Base-by-base conservation (phyloP, 2,888 invertebrate genomes). In the Philopedon plagiatum region DNA sequence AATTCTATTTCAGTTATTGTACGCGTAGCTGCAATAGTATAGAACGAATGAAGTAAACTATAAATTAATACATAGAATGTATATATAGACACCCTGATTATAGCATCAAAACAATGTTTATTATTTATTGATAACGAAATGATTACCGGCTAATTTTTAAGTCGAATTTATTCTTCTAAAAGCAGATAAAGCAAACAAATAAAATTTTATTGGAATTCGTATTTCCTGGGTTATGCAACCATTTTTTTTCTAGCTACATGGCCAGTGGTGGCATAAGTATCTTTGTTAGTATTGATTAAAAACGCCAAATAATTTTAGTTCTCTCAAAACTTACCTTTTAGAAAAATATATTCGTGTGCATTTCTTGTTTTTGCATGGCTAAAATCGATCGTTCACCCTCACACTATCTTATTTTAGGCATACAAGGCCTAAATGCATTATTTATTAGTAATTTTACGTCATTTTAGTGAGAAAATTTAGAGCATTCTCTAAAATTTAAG, bases 201-300 rank as follows among this genome's bases (percentile, higher is more conserved):
- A 58, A 18, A 21, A 58, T 39, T 58, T 44, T 21, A 18, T 1
- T 8, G 8, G 39, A 0, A 19, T 1, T 19, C n/a, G n/a, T 29
- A 26, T 29, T 23, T 37, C 7, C n/a, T 32, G 5, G 9, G 13
- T 29, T 61, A 61, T 37, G 41, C 39, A 58, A 58, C 41, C 41
- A 5, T n/a, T n/a, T 13, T 44, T 15, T 13, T 61, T 29, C 18
- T 32, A 1, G 0, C 3, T 8, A 23, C 5, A 32, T 29, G 29
- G 11, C n/a, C 29, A 7, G 46, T 51, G 23, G 49, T n/a, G 19
- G 60, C 51, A 68, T n/a, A 61, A 34, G 13, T 7, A 5, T 18
- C 18, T 15, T 49, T 49, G 49, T 62, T 44, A 15, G 44, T 69
- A 69, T 69, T 69, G 69, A 69, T 69, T 58, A 60, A 58, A 23